A percentile compares a stretch with the other conserved stretches of the same genome.
Evolutionary conservation across 1,140 invertebrate genomes (phyloP).

Genomic region (Dendroctonus ponderosae): DNA sequence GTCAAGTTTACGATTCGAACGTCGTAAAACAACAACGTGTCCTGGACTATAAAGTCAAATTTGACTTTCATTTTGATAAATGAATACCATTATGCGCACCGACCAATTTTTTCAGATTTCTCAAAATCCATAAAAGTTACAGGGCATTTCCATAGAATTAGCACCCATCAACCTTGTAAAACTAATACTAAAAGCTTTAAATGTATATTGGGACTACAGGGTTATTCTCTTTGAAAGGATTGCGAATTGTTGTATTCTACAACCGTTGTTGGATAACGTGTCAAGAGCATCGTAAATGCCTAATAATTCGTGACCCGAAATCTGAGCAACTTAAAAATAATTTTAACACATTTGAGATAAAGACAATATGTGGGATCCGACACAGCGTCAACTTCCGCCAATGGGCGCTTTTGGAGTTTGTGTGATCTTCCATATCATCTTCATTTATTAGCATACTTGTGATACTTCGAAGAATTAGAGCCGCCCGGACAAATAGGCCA

Average conservation of each 20-base stretch:
- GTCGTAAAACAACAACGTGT: slow-evolving; percentile 17
- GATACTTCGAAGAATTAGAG: no score
- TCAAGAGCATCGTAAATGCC: no score
- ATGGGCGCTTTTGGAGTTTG: no score
- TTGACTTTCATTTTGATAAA: slow-evolving; percentile 23
- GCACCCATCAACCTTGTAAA: slow-evolving; percentile 20
- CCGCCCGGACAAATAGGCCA: not conserved
- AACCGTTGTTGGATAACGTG: no score
- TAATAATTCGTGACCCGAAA: no score
- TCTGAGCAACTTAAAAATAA: no score
- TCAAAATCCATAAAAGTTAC: slow-evolving; percentile 20
- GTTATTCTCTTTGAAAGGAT: slow-evolving; percentile 6
- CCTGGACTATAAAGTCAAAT: slow-evolving; percentile 14
- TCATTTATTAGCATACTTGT: no score
- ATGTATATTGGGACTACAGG: slow-evolving; percentile 5
- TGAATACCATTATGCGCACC: slow-evolving; percentile 9
- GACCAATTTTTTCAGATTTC: slow-evolving; percentile 10
- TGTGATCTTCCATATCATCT: no score
- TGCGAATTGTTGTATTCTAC: no score
- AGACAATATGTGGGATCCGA: no score
- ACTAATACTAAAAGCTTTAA: slow-evolving; percentile 12
- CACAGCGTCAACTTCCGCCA: no score
- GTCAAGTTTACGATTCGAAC: slow-evolving; percentile 15
- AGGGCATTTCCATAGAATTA: slow-evolving; percentile 24
- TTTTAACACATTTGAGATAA: no score